These are phyloP conservation scores for Camponotus pennsylvanicus DNA, from an alignment of 1,140 invertebrate species.

Conservation along the genomic window DNA sequence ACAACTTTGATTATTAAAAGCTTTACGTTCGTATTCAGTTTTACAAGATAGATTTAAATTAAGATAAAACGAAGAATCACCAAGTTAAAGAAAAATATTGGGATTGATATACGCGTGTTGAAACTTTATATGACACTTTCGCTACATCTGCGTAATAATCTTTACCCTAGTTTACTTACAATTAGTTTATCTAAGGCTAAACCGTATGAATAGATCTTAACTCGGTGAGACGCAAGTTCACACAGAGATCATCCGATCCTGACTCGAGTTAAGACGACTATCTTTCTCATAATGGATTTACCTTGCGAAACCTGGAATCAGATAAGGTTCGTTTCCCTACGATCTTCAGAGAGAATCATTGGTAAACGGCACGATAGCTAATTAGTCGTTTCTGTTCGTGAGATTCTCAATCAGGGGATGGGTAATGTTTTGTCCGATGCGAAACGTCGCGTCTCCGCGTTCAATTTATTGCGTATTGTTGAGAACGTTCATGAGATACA, in stretches of 20 bases:
- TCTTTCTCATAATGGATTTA: constrained; percentile 49
- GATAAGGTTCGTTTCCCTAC: constrained; percentile 39
- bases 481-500: constrained; percentile 22
- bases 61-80: neutral
- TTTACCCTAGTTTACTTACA: constrained; percentile 1
- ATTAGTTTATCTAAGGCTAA: constrained; percentile 31
- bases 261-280: constrained; percentile 53
- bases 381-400: constrained; percentile 63
- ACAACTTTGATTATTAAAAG: neutral
- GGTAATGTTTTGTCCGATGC: constrained; percentile 64
- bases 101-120: neutral
- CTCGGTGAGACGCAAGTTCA: constrained; percentile 36
- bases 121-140: constrained; percentile 7
- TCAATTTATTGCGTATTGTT: constrained; percentile 70
- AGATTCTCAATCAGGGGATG: constrained; percentile 60
- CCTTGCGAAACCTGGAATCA: constrained; percentile 35
- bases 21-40: neutral
- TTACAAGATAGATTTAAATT: neutral
- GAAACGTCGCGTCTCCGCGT: constrained; percentile 49
- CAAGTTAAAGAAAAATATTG: neutral
- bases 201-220: constrained; percentile 58
- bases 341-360: constrained; percentile 29
- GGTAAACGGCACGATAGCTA: constrained; percentile 41
- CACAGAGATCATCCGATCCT: constrained; percentile 40
- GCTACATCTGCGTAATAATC: constrained; percentile 6